These are phyloP conservation scores for Rutilus rutilus DNA, from an alignment of 2,113 vertebrate species.

Conservation along the genomic window DNA sequence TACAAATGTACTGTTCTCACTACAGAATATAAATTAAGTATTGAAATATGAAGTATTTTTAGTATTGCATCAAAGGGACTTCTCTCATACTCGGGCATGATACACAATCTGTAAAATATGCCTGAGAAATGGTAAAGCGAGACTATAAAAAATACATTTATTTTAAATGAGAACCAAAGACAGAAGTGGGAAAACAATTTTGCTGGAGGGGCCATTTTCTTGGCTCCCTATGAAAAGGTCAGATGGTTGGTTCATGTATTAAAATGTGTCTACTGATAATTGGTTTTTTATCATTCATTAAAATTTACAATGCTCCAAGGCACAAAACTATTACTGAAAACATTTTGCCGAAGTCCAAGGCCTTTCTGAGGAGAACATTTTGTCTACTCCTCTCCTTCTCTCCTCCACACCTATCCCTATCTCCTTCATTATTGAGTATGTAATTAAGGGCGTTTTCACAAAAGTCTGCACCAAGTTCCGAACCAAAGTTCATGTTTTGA, in stretches of 20 bases:
- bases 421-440: slow-evolving; percentile 70
- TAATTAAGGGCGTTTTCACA: slow-evolving; percentile 65
- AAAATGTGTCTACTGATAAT: slow-evolving; percentile 75
- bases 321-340: slow-evolving; percentile 76
- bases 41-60: too few species aligned
- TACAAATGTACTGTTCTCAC: background rate
- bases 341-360: slow-evolving; percentile 54
- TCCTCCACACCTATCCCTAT: slow-evolving; percentile 49
- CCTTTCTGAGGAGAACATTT: slow-evolving; percentile 30
- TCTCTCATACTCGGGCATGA: background rate
- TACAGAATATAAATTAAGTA: too few species aligned
- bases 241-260: slow-evolving; percentile 67
- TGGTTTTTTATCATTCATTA: slow-evolving; percentile 81
- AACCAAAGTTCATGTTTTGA: too few species aligned
- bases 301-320: slow-evolving; percentile 75
- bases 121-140: slow-evolving; percentile 1
- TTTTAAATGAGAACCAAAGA: slow-evolving; percentile 29
- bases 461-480: too few species aligned
- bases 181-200: slow-evolving; percentile 51
- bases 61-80: background rate
- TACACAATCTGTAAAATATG: background rate
- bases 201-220: slow-evolving; percentile 69
- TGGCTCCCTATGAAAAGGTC: slow-evolving; percentile 71
- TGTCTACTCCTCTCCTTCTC: slow-evolving; percentile 25
- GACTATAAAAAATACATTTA: background rate